phyloP scores from a whole-genome alignment of 2,888 invertebrate genomes.

The Rotaria magnacalcarata region DNA sequence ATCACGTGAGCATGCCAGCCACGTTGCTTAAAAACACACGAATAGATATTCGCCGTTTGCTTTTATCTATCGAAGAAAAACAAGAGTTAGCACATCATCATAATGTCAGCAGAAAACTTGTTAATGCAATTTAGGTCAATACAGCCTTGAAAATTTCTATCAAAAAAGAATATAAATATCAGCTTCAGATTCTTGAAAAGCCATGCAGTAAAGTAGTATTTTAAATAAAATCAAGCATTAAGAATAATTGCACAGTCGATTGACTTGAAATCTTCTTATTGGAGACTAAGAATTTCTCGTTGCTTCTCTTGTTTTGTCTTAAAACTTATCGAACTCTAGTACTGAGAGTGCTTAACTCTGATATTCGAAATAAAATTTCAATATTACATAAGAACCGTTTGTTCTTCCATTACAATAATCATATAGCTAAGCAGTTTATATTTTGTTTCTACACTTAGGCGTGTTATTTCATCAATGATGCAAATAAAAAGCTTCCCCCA shows the following conservation, averaged over 20 bases:
- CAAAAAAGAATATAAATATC: background rate
- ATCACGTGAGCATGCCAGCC: too few relatives aligned
- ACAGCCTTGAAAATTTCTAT: background rate
- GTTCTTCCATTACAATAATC: background rate
- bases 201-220: background rate
- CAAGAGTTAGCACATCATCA: background rate
- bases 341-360: conserved; percentile 68
- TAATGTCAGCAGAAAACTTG: background rate
- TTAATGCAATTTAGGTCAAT: background rate
- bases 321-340: too few relatives aligned
- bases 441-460: conserved; percentile 60
- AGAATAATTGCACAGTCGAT: too few relatives aligned
- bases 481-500: conserved; percentile 76
- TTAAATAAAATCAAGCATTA: too few relatives aligned
- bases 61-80: too few relatives aligned
- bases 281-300: too few relatives aligned
- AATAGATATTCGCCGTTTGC: too few relatives aligned
- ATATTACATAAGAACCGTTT: conserved; percentile 65
- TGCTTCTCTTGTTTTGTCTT: too few relatives aligned
- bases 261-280: too few relatives aligned
- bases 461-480: too few relatives aligned
- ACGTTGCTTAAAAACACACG: too few relatives aligned
- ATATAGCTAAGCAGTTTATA: background rate
- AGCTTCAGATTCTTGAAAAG: background rate
- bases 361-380: conserved; percentile 81